Evolutionary conservation across 2,888 invertebrate genomes (phyloP).

Genomic region (Nesidiocoris tenuis): DNA sequence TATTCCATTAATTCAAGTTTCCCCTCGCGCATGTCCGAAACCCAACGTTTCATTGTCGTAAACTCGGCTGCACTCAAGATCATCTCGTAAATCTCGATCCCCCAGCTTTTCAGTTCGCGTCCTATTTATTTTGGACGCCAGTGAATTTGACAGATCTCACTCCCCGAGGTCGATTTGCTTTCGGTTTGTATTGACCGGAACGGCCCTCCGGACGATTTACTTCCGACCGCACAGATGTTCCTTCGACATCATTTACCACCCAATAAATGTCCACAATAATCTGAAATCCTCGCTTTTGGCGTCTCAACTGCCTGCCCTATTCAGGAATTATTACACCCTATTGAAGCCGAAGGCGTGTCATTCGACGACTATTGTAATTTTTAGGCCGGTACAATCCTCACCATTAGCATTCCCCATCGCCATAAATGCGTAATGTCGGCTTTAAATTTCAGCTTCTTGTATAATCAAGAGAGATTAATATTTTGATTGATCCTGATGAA

Average conservation of each 20-base stretch:
- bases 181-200: background rate
- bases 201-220: background rate
- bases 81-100: background rate
- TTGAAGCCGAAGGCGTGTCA: too few relatives aligned
- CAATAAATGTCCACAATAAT: background rate
- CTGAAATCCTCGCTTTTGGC: background rate
- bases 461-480: too few relatives aligned
- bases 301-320: too few relatives aligned
- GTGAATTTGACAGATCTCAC: background rate
- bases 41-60: background rate
- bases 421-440: too few relatives aligned
- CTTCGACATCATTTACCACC: background rate
- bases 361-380: too few relatives aligned
- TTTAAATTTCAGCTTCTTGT: too few relatives aligned
- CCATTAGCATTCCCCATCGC: too few relatives aligned
- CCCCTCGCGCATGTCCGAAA: background rate
- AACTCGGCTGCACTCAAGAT: background rate
- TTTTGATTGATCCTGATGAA: too few relatives aligned
- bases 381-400: too few relatives aligned
- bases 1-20: background rate
- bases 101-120: background rate
- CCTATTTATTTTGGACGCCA: background rate
- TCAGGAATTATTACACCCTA: too few relatives aligned
- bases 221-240: slow-evolving; percentile 6
- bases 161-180: background rate